Percentiles rank a stretch among this genome's conserved stretches.
Evolutionary conservation across 2,888 invertebrate genomes (phyloP).

Genomic region (Ctena decussata): DNA sequence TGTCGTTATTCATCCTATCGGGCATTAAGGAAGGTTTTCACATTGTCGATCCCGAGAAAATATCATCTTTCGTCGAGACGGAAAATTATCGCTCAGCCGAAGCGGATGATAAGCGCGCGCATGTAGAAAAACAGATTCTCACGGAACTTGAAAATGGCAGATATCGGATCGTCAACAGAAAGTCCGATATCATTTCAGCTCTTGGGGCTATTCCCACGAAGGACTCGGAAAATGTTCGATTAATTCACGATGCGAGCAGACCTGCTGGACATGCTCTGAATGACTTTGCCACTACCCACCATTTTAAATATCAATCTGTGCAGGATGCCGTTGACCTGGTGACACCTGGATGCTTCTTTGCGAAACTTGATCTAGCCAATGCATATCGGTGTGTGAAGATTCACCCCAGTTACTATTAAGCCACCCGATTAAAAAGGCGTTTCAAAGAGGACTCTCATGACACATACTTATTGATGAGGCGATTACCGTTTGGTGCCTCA

Average conservation of each 20-base stretch:
- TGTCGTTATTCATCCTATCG: constrained; percentile 23
- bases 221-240: constrained; percentile 15
- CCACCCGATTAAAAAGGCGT: constrained; percentile 23
- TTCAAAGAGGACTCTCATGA: not conserved
- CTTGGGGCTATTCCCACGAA: constrained; percentile 38
- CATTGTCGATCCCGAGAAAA: constrained; percentile 17
- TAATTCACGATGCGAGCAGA: not conserved
- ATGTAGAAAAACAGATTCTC: constrained; percentile 25
- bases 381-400: not conserved
- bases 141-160: constrained; percentile 31
- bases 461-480: constrained; percentile 24
- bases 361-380: not conserved
- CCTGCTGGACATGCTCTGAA: constrained; percentile 4
- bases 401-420: not conserved
- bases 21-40: constrained; percentile 35
- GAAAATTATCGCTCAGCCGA: constrained; percentile 27
- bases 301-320: not conserved
- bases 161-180: constrained; percentile 23
- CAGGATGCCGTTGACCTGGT: not conserved
- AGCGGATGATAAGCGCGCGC: constrained; percentile 6
- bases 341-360: not conserved
- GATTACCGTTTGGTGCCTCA: not conserved
- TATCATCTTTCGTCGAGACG: not conserved
- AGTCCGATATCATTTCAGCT: constrained; percentile 29
- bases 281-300: constrained; percentile 20